These are phyloP conservation scores for Cynocephalus volans DNA, from an alignment of 2,113 vertebrate species.

Conservation along the genomic window DNA sequence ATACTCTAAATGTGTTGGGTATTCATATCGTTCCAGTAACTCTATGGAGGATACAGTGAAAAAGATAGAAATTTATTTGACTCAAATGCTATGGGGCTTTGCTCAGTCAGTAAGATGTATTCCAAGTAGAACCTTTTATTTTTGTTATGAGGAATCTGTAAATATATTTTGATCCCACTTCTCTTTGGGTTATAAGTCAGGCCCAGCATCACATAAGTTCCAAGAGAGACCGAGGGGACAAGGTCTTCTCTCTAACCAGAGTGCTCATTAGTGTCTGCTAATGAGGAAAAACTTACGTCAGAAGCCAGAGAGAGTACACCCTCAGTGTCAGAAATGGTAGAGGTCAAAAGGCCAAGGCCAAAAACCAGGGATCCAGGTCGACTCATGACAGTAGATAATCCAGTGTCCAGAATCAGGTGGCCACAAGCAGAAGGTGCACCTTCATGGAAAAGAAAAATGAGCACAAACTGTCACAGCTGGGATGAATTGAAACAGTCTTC, in stretches of 20 bases:
- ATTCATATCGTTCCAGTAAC: background rate
- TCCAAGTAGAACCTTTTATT: background rate
- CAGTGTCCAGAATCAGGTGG: background rate
- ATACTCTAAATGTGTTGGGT: background rate
- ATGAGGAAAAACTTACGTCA: conserved; percentile 67
- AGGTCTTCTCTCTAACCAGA: conserved; percentile 43
- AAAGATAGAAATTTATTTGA: background rate
- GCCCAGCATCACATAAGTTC: background rate
- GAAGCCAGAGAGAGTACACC: conserved; percentile 16
- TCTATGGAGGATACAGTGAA: background rate
- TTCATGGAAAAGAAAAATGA: background rate
- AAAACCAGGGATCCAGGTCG: background rate
- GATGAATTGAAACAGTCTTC: conserved; percentile 6
- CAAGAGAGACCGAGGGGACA: background rate
- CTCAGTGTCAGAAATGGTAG: background rate
- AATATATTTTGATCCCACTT: conserved; percentile 1
- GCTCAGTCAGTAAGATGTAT: background rate
- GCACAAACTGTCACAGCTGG: background rate
- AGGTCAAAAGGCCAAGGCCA: conserved; percentile 14
- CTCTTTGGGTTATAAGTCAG: background rate
- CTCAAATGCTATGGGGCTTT: background rate
- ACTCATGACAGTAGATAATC: background rate
- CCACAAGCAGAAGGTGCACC: background rate
- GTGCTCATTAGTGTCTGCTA: conserved; percentile 66
- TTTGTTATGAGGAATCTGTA: background rate